phyloP scores from a whole-genome alignment of 2,113 vertebrate genomes.

The Gobio gobio region DNA sequence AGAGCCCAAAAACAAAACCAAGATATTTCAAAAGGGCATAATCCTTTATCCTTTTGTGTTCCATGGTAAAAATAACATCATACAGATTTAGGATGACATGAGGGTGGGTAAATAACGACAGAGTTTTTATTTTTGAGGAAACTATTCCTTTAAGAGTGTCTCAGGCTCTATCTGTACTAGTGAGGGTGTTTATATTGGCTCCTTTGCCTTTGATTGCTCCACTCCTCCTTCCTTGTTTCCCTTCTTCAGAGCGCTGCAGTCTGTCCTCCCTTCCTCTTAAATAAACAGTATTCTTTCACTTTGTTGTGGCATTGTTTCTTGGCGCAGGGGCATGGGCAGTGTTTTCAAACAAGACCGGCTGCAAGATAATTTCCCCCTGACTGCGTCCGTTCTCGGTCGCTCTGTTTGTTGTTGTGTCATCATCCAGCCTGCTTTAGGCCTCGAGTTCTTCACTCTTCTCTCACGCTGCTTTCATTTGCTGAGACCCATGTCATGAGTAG shows the following conservation, averaged over 20 bases:
- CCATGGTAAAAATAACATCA: background rate
- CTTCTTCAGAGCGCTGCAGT: background rate
- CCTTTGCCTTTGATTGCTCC: slow-evolving; percentile 36
- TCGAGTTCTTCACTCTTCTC: background rate
- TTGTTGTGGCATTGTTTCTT: slow-evolving; percentile 21
- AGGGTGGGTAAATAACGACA: background rate
- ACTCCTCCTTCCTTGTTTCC: slow-evolving; percentile 25
- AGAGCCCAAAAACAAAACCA: no score
- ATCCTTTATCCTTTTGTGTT: background rate
- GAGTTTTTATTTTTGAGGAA: background rate
- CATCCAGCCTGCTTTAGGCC: background rate
- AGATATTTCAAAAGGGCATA: no score
- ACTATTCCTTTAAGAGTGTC: slow-evolving; percentile 15
- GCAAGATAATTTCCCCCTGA: slow-evolving; percentile 36
- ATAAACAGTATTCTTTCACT: slow-evolving; percentile 38
- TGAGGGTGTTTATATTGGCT: slow-evolving; percentile 46
- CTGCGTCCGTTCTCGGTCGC: slow-evolving; percentile 22
- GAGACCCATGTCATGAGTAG: no score
- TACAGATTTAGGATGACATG: background rate
- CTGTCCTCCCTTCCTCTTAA: slow-evolving; percentile 22
- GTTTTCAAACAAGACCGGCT: slow-evolving; percentile 35
- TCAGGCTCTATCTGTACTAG: background rate
- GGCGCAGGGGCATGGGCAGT: slow-evolving; percentile 18
- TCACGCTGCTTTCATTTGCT: no score
- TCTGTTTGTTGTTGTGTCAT: slow-evolving; percentile 47